These are phyloP conservation scores for Pandemis heparana DNA, from an alignment of 2,888 invertebrate genomes.

Conservation along the genomic window DNA sequence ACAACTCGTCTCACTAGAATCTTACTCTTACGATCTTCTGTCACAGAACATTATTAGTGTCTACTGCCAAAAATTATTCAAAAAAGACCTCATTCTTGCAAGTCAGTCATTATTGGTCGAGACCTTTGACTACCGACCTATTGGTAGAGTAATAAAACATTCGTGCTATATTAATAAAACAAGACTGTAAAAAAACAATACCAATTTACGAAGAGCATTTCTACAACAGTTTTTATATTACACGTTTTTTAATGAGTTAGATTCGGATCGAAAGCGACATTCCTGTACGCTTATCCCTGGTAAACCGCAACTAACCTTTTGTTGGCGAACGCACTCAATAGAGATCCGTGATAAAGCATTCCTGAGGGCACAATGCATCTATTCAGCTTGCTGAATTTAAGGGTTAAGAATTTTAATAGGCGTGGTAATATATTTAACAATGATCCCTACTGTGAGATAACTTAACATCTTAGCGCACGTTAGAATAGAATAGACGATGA, in stretches of 20 bases:
- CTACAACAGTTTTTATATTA: neutral
- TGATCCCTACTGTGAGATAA: neutral
- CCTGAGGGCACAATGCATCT: slow-evolving; percentile 66
- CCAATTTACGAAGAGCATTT: neutral
- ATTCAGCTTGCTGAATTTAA: slow-evolving; percentile 60
- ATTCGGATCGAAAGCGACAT: slow-evolving; percentile 24
- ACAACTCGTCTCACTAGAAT: no score
- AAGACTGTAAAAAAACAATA: no score
- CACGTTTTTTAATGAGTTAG: neutral
- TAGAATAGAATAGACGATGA: neutral
- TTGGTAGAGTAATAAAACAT: no score
- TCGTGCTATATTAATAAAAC: no score
- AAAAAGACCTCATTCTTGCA: no score
- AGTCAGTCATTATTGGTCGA: no score
- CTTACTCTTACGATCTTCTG: no score
- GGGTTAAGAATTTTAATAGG: slow-evolving; percentile 63
- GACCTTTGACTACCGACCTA: no score
- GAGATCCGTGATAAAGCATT: slow-evolving; percentile 65
- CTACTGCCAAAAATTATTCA: no score
- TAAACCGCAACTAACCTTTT: slow-evolving; percentile 42
- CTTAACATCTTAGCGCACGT: neutral
- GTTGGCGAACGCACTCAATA: slow-evolving; percentile 48
- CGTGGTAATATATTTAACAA: slow-evolving; percentile 35
- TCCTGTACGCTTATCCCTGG: slow-evolving; percentile 15
- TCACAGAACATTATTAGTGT: no score